Evolutionary conservation across 2,113 vertebrate species (phyloP).

Genomic region (Columbina picui): DNA sequence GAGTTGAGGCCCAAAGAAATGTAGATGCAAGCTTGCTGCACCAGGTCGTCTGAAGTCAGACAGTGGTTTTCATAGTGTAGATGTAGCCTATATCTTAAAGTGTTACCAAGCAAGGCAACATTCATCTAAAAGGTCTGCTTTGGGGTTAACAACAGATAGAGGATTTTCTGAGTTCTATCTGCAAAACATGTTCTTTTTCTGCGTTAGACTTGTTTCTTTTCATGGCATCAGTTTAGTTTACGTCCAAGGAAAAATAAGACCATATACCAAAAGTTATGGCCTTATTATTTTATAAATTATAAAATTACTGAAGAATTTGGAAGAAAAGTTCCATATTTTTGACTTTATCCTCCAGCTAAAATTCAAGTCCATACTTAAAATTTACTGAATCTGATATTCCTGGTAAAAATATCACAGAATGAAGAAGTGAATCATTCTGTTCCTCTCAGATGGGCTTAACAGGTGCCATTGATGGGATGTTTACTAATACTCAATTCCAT

Average conservation of each 20-base stretch:
- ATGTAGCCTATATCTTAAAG: not conserved
- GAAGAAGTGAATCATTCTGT: not conserved
- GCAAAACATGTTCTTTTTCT: not conserved
- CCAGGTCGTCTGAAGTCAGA: not conserved
- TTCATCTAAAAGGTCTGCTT: not conserved
- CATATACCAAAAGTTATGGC: not conserved
- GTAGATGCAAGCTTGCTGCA: rapidly evolving
- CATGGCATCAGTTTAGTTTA: not conserved
- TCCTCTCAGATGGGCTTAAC: not conserved
- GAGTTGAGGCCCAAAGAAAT: not conserved
- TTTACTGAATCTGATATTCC: not conserved
- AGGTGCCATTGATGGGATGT: not conserved
- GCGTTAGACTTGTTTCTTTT: not conserved
- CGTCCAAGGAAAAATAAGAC: not conserved
- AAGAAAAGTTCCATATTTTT: not conserved
- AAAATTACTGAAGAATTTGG: not conserved
- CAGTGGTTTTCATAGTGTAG: not conserved
- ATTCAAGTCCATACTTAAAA: not conserved
- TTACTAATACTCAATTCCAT: not conserved
- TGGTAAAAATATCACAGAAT: not conserved
- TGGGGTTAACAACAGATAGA: not conserved
- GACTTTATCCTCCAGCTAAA: not conserved
- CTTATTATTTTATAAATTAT: not conserved
- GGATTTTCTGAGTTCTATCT: not conserved
- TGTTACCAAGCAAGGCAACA: not conserved